Base-by-base conservation (phyloP, 2,797 vertebrate genomes). In the Bucorvus abyssinicus region DNA sequence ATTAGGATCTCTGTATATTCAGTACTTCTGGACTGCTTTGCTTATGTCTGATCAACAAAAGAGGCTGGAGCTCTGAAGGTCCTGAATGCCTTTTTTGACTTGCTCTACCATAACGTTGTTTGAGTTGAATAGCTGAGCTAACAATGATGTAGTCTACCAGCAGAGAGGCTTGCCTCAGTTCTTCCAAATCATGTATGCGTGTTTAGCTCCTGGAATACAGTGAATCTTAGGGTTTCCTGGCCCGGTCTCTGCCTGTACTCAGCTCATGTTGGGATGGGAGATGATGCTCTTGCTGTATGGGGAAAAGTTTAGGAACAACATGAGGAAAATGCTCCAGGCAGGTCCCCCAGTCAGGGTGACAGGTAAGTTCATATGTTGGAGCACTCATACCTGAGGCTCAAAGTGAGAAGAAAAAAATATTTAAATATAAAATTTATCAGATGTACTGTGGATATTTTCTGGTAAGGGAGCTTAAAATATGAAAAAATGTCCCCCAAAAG, bases 401-500 rank as follows among this genome's bases (percentile, higher is more conserved):
- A 61, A 82, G 36, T 34, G 23, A 68, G 11, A 65, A 63, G 26
- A 21, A 26, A 34, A 82, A 71, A 44, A 47, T 12, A 6, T 2
- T 57, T 78, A 3, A 16, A 12, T 29, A 60, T 38, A 38, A 76
- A 68, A 40, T 40, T 40, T 59, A 38, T 55, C 24, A 59, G 13
- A 44, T 4, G 4, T 30, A 27, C 3, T 15, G 10, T 59, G 4
- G 3, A 8, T 50, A 7, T 73, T 83, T 90, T 77, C 36, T 71
- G 16, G 4, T 55, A 63, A 55, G 34, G 1, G 81, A 77, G 23
- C 10, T 29, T 9, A 69, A 89, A 82, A 63, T 30, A 40, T 5
- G 2, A 7, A 14, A 49, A 47, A n/a, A 19, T 9, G 0, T 5
- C 1, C 3, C 12, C 8, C 3, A 0, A 3, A 32, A 50, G 7